Evolutionary conservation across 2,888 invertebrate species (phyloP), one percentile per base, ranked within the genome.

Genomic region (Liodrosophila aerea): DNA sequence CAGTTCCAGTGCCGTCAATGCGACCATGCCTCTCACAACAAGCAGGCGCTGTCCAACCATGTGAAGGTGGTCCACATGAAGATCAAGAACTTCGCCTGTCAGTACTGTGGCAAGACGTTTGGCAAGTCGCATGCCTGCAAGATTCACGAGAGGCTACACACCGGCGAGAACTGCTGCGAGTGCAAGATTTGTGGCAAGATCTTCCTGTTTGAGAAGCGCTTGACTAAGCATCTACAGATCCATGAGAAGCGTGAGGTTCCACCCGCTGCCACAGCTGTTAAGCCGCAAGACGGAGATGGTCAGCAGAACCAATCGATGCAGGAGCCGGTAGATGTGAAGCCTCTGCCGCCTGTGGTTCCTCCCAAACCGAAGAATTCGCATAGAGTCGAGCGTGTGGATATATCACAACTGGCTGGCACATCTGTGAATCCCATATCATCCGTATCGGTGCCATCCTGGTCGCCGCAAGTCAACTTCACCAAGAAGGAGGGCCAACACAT

Each of bases 401-500:
- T 88, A 9, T 76, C 88, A 1, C 85, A 88, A 11, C 54, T 88
- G 15, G 88, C 88, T 1, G 88, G 88, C n/a, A 88, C 88, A 0
- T 84, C 87, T 18, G 88, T 88, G 2, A 88, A 88, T 66, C 88
- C 88, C 5, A 88, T 88, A 61, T 76, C 88, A 1, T 88, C 87
- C n/a, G 87, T 88, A 7, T 81, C 88, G 7, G 80, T 88, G 27
- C 88, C 88, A 0, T 88, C 88, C 0, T 88, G 88, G 88, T 80
- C 76, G 16, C 88, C 87, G 0, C 89, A 89, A 50, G 86, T 89
- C 1, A 89, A 89, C 65, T 89, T 88, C 44, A 89, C 89, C 64
- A 89, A 89, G 72, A 88, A 87, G 57, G 89, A 89, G 40, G 89
- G 88, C 5, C 87, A 86, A 44, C 88, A 87, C 58, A 87, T 88